These are phyloP conservation scores for Hypena proboscidalis DNA, from an alignment of 2,888 invertebrate genomes.

Conservation along the genomic window DNA sequence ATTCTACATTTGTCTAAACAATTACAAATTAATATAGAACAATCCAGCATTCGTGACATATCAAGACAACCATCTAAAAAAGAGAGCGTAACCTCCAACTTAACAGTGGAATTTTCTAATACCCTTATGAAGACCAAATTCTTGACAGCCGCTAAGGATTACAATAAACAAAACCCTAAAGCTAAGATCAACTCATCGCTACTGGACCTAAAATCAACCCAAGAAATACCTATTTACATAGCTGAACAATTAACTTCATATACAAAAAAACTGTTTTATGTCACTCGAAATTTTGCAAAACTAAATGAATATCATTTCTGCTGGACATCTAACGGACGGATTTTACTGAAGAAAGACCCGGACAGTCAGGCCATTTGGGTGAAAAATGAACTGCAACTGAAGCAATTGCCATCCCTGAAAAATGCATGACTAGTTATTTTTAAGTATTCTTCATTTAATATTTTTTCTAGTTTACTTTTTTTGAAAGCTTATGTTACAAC, in stretches of 20 bases:
- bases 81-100: not conserved
- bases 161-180: not conserved
- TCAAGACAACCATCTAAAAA: slow-evolving; percentile 1
- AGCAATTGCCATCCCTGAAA: no score
- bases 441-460: no score
- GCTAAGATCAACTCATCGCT: not conserved
- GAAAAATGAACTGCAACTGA: no score
- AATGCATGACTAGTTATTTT: no score
- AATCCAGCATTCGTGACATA: not conserved
- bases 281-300: not conserved
- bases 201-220: not conserved
- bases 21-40: not conserved
- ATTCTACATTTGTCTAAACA: not conserved
- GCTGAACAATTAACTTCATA: not conserved
- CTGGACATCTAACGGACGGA: not conserved
- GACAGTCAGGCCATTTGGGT: not conserved
- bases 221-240: slow-evolving; percentile 2
- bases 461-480: no score
- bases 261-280: not conserved
- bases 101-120: slow-evolving; percentile 1
- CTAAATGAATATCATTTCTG: not conserved
- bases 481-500: no score
- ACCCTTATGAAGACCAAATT: not conserved
- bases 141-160: not conserved
- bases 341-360: not conserved